Conservation (phyloP, 2,888 invertebrate genomes). For the Ethmia dodecea region DNA sequence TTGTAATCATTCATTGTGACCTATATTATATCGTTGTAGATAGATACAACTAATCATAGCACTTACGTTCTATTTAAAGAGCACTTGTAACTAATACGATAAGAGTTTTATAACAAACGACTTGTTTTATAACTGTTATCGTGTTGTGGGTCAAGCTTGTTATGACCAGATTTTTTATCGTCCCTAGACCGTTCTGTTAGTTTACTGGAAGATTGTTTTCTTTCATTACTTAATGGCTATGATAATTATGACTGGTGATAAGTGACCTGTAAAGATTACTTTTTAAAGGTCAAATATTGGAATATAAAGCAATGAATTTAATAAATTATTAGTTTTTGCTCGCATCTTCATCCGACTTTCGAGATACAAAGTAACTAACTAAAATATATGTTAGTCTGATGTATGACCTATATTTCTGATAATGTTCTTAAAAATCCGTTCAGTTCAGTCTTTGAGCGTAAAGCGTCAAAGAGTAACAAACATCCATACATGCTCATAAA, state of each 20-base stretch:
- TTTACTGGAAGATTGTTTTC: conserved; percentile 44
- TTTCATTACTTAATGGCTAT: conserved; percentile 1
- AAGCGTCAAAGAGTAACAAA: too few species aligned
- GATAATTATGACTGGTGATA: background rate
- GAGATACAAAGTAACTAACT: too few species aligned
- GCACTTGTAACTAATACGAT: conserved; percentile 49
- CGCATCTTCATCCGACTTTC: too few species aligned
- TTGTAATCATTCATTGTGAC: conserved; percentile 22
- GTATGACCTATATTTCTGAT: too few species aligned
- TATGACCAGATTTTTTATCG: conserved; percentile 49
- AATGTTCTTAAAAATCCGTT: too few species aligned
- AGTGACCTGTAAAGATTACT: background rate
- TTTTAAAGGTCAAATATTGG: too few species aligned
- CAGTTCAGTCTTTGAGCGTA: too few species aligned
- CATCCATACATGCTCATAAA: too few species aligned
- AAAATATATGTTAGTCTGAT: too few species aligned
- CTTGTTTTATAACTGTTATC: conserved; percentile 48
- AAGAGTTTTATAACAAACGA: conserved; percentile 46
- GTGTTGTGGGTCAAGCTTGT: conserved; percentile 48
- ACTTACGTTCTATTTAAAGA: conserved; percentile 39
- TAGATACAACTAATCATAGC: conserved; percentile 23
- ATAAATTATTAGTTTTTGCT: too few species aligned
- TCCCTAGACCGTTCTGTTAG: conserved; percentile 39
- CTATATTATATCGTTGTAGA: too few species aligned
- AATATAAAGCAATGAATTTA: too few species aligned